phyloP scores from a whole-genome alignment of 2,797 vertebrate species.

The Sebastes aleutianus region DNA sequence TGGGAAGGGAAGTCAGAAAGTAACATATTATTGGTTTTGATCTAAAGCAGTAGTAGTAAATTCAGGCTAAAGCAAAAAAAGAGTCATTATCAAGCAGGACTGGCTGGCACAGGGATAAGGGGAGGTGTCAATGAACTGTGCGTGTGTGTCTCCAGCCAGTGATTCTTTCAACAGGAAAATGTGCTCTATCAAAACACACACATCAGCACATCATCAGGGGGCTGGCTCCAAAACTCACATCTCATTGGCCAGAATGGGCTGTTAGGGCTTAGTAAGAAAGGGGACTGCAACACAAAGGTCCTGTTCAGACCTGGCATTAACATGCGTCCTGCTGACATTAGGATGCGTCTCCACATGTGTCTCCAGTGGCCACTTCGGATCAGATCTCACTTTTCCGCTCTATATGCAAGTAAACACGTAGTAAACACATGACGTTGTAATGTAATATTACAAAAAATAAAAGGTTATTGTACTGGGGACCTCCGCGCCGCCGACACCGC shows the following conservation, averaged over 20 bases:
- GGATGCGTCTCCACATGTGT: too few species aligned
- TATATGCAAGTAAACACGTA: too few species aligned
- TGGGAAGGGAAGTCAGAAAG: background rate
- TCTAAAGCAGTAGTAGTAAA: background rate
- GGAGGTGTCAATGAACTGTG: background rate
- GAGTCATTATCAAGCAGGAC: background rate
- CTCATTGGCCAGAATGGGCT: slow-evolving; percentile 13
- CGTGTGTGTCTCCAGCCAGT: background rate
- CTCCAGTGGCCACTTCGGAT: too few species aligned
- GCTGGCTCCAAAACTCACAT: slow-evolving; percentile 10
- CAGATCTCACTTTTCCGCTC: too few species aligned
- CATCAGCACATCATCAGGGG: slow-evolving; percentile 53
- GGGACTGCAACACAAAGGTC: background rate
- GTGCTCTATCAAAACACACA: slow-evolving; percentile 45
- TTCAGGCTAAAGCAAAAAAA: background rate
- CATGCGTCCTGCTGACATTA: too few species aligned
- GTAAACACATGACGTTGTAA: too few species aligned
- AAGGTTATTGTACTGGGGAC: too few species aligned
- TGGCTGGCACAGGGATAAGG: background rate
- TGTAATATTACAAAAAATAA: too few species aligned
- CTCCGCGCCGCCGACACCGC: too few species aligned
- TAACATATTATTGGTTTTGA: background rate
- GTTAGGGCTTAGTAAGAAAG: slow-evolving; percentile 31
- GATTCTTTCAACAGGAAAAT: slow-evolving; percentile 31
- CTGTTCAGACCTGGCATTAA: too few species aligned